phyloP scores from a whole-genome alignment of 2,888 invertebrate genomes.

The Lithophane ornitopus region DNA sequence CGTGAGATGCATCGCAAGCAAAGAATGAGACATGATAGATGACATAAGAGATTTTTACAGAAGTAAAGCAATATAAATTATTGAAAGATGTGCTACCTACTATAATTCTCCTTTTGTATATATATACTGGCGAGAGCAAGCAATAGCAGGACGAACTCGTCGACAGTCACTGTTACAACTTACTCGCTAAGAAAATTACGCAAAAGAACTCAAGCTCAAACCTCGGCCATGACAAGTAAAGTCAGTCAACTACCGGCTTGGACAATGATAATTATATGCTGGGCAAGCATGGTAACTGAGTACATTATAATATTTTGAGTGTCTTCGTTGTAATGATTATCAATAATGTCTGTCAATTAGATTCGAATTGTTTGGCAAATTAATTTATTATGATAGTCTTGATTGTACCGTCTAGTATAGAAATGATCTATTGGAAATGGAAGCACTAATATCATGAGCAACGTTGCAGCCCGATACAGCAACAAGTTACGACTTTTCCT shows the following conservation, averaged over 20 bases:
- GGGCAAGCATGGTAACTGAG: constrained; percentile 57
- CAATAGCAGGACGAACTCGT: constrained; percentile 9
- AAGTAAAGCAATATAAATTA: constrained; percentile 20
- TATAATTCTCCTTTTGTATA: constrained; percentile 44
- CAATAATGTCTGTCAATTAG: constrained; percentile 73
- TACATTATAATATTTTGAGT: constrained; percentile 62
- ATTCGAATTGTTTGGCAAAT: constrained; percentile 71
- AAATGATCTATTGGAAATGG: constrained; percentile 38
- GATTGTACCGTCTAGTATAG: constrained; percentile 36
- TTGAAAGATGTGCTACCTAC: constrained; percentile 37
- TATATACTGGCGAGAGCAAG: constrained; percentile 27
- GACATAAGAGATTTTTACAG: constrained; percentile 23
- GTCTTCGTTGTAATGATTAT: constrained; percentile 67
- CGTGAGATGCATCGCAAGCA: not conserved
- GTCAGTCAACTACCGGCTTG: constrained; percentile 34
- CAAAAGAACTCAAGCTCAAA: constrained; percentile 51
- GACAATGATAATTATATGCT: constrained; percentile 39
- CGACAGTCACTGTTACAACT: constrained; percentile 38
- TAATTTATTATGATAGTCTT: constrained; percentile 68
- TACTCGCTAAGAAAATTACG: constrained; percentile 29
- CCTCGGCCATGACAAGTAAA: constrained; percentile 43
- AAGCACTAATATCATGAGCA: constrained; percentile 35
- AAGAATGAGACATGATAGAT: constrained; percentile 25
- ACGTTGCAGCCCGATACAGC: constrained; percentile 30
- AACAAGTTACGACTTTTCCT: not conserved